Evolutionary conservation across 2,797 vertebrate species (phyloP), one percentile per base, ranked within the genome.

Genomic region (Coregonus ussuriensis): DNA sequence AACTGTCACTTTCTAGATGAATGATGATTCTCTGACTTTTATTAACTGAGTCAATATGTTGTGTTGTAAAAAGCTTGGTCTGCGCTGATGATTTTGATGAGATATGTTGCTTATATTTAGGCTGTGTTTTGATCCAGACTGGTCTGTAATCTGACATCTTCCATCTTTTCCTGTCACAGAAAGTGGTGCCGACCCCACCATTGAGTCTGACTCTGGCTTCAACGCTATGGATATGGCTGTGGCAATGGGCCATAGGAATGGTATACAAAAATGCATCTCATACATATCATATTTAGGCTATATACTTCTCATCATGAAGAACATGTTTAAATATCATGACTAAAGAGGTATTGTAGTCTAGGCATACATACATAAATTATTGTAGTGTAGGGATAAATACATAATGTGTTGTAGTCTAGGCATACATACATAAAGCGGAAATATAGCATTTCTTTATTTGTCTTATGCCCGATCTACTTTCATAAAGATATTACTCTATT

Each of bases 151-250:
- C 29, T 13, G n/a, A 37, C 25, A 33, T 47, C 9, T 25, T 25
- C 56, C 18, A 59, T 59, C 56, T 21, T 63, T 25, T 63, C 21
- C 59, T 63, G 7, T 63, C 84, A 1, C 84, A 99, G 98, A 99
- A 87, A 98, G 91, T n/a, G 98, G 98, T 77, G 96, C 97, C 74
- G 98, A 99, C 89, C 97, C 97, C 65, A 99, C 98, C 78, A 92
- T 96, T 0, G 98, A 99, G 93, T 99, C 98, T 0, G 98, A 99
- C 73, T 97, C 98, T 80, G 98, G 98, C 54, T 99, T 97, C 88
- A 99, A 99, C 88, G 97, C 97, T 41, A 98, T 99, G 98, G 98
- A 99, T 89, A 96, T 99, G 93, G 97, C 98, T 62, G 98, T 99
- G 78, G 97, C 97, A 5, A 94, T 99, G 93, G 97, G 98, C 69